Base-by-base conservation (phyloP, 1,140 invertebrate species). In the Pseudomyrmex gracilis region DNA sequence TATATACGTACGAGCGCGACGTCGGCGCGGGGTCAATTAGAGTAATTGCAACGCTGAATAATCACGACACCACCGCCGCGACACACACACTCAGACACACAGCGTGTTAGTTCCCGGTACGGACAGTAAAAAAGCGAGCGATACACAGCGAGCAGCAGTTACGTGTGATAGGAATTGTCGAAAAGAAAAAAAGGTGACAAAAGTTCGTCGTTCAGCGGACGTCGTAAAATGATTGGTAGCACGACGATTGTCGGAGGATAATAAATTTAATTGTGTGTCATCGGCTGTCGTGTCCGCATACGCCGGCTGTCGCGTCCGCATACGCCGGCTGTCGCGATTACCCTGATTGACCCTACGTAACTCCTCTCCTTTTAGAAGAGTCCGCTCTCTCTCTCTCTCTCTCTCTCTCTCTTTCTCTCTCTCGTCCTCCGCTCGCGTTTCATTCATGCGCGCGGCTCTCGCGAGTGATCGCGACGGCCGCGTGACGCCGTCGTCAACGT, bases 401-500 rank as follows among this genome's bases (percentile, higher is more conserved):
- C 34, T 34, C 34, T 34, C 34, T 34, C 24, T 24, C 24, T 24
- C 24, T 24, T 2, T 34, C 34, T 34, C 34, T 34, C 34, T 34
- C 34, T 34, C 34, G 34, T 34, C 7, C 34, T 34, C 13, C 49
- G 17, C 49, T 68, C 76, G 34, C 53, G 82, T 74, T 73, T 82
- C 78, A 74, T 82, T 82, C 78, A 74, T 74, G 71, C 78, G 71
- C 78, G 78, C 22, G 34, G 34, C 58, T 61, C 57, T 63, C 70
- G 70, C 70, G 70, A 73, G 58, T 49, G 78, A 43, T 58, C 22
- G 55, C 67, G 63, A 34, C 73, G 49, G 53, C 74, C 64, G 76
- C 63, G 49, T 78, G 76, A 24, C 68, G 67, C 43, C 17, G 58
- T 4, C 61, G 68, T 24, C 45, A 47, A 51, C 57, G 43, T 45